Evolutionary conservation across 1,140 invertebrate species (phyloP).

Genomic region (Gryon sp.): DNA sequence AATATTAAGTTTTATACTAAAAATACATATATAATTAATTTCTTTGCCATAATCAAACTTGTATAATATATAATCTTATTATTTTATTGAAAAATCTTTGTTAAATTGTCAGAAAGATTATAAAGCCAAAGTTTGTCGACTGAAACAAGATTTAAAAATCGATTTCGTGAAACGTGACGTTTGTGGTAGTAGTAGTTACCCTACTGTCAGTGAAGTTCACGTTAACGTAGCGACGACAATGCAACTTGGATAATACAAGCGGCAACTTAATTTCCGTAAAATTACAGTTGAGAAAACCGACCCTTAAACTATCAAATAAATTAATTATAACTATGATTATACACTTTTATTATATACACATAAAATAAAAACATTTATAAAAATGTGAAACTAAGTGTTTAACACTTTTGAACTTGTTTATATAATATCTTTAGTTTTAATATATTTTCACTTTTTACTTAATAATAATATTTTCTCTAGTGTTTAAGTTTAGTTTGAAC

Average conservation of each 20-base stretch:
- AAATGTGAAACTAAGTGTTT: background rate
- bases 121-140: constrained; percentile 23
- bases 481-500: too few relatives aligned
- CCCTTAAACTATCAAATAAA: constrained; percentile 33
- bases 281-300: constrained; percentile 42
- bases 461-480: too few relatives aligned
- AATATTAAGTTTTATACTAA: too few relatives aligned
- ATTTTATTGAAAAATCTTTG: background rate
- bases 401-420: too few relatives aligned
- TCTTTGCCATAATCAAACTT: too few relatives aligned
- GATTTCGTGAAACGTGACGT: constrained; percentile 40
- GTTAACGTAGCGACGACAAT: constrained; percentile 38
- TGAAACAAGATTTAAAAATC: constrained; percentile 46
- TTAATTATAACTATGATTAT: constrained; percentile 30
- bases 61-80: too few relatives aligned
- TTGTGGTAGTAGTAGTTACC: constrained; percentile 26
- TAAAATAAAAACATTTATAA: background rate
- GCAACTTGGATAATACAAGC: constrained; percentile 44
- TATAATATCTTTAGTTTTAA: too few relatives aligned
- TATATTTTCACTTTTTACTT: too few relatives aligned
- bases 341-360: background rate
- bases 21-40: too few relatives aligned
- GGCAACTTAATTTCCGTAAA: constrained; percentile 53
- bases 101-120: constrained; percentile 15
- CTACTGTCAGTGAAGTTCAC: constrained; percentile 36